These are phyloP conservation scores for Ptychobarbus kaznakovi DNA, from an alignment of 2,797 vertebrate genomes.

Conservation along the genomic window DNA sequence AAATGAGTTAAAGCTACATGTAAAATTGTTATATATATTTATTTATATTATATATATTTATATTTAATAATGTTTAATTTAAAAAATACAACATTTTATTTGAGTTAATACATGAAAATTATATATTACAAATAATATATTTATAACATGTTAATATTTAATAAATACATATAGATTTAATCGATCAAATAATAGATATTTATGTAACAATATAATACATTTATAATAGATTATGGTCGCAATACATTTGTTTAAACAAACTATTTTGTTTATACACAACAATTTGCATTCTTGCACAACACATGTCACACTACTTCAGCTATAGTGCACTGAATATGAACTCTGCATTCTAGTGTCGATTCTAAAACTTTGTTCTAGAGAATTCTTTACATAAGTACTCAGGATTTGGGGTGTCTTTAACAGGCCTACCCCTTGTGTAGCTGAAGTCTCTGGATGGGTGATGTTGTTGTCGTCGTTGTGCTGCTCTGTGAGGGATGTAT, in stretches of 20 bases:
- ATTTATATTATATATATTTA: background rate
- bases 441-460: constrained; percentile 37
- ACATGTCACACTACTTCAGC: background rate
- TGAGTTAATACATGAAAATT: too few species aligned
- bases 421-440: constrained; percentile 32
- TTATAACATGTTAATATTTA: too few species aligned
- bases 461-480: constrained; percentile 20
- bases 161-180: too few species aligned
- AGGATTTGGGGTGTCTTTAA: background rate
- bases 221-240: background rate
- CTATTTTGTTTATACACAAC: background rate
- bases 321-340: background rate
- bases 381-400: background rate
- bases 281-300: constrained; percentile 7
- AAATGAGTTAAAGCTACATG: background rate
- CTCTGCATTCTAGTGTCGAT: background rate
- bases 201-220: background rate
- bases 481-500: constrained; percentile 42
- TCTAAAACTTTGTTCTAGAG: background rate
- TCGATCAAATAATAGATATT: background rate
- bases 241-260: background rate
- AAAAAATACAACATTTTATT: background rate
- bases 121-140: too few species aligned
- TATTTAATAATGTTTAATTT: background rate
- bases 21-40: background rate